phyloP scores from a whole-genome alignment of 2,797 vertebrate species.

The Gallinago solitaria region DNA sequence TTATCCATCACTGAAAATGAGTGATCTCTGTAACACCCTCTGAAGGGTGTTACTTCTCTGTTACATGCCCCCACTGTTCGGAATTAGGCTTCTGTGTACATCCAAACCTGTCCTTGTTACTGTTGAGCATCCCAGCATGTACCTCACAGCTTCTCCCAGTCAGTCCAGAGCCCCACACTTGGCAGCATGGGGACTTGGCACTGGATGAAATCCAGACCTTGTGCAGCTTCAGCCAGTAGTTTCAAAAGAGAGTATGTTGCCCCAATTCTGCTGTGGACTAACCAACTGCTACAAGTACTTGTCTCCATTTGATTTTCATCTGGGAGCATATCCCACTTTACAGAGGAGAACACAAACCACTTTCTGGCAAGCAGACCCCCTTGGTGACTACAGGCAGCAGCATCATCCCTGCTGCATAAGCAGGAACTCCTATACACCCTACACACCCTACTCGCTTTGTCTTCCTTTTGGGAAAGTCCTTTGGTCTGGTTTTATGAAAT shows the following conservation, averaged over 20 bases:
- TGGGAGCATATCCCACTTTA: background rate
- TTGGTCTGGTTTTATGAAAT: background rate
- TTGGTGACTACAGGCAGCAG: background rate
- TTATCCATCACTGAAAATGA: background rate
- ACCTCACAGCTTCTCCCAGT: background rate
- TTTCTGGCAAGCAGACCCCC: background rate
- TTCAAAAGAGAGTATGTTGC: background rate
- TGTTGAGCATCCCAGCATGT: background rate
- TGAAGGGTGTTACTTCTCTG: background rate
- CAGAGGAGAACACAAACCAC: background rate
- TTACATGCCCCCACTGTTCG: background rate
- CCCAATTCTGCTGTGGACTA: background rate
- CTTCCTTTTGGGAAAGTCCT: background rate
- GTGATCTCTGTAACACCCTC: background rate
- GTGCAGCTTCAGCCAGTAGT: background rate
- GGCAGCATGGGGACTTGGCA: background rate
- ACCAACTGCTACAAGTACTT: background rate
- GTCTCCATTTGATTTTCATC: background rate
- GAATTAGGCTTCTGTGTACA: background rate
- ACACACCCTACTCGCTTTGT: accelerated
- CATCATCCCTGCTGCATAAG: background rate
- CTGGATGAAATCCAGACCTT: background rate
- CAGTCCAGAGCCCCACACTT: background rate
- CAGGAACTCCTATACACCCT: background rate
- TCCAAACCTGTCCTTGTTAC: background rate